Base-by-base conservation (phyloP, 2,888 invertebrate genomes). In the Scaeva pyrastri region DNA sequence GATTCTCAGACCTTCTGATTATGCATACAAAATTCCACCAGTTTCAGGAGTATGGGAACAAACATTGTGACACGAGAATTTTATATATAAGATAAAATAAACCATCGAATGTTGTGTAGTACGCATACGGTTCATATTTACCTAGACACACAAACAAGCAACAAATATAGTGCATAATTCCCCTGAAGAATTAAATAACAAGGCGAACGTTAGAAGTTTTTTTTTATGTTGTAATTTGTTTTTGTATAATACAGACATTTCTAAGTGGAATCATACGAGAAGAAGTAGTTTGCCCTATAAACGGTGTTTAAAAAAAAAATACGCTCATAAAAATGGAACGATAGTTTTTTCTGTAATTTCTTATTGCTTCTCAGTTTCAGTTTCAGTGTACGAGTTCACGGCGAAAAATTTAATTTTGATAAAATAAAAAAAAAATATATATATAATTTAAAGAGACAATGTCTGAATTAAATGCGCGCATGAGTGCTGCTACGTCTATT, bases 401-500 rank as follows among this genome's bases (percentile, higher is more conserved):
- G 6, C 21, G n/a, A 2, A 26, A 56, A 43, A n/a, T 43, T n/a
- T n/a, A 43, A n/a, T 6, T 43, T 43, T n/a, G 43, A 1, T 43
- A n/a, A n/a, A 43, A 43, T 10, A 11, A 19, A 58, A 19, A 21
- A 2, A n/a, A 31, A 8, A 31, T n/a, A 31, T 6, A 6, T 31
- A 31, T 7, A 31, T 7, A 31, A 31, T 31, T 31, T 31, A 31
- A 31, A 56, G 26, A 16, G 26, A 50, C 11, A 14, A 71, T 78
- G 78, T 36, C 64, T 3, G 66, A 74, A 19, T 52, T 41, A 14
- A 73, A 36, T 2, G 6, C 68, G 19, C 68, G 68, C 2, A 11
- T 36, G 16, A 74, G 73, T 60, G 58, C 79, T n/a, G 7, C 14
- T 16, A 56, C 68, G 12, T 16, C 60, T 7, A 68, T 80, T 16